These are phyloP conservation scores for Zosterops hypoxanthus DNA, from an alignment of 2,113 vertebrate species.

Conservation along the genomic window DNA sequence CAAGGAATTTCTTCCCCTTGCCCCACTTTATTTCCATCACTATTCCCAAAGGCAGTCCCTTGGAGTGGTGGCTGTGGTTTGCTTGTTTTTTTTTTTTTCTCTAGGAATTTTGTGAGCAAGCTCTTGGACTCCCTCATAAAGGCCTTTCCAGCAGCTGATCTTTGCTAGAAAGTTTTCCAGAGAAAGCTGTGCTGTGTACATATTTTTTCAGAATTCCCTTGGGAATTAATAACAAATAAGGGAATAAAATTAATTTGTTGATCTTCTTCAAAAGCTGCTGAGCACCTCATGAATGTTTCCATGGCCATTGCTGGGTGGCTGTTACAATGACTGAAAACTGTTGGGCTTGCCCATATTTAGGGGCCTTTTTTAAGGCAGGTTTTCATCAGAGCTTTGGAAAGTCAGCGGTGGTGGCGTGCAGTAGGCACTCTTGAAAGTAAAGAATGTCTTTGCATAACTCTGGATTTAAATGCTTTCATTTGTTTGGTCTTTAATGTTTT, in stretches of 20 bases:
- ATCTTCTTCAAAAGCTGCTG: background rate
- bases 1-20: background rate
- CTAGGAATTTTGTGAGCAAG: background rate
- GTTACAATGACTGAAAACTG: background rate
- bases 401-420: fast-evolving
- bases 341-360: background rate
- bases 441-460: background rate
- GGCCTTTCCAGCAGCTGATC: background rate
- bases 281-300: background rate
- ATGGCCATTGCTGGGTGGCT: background rate
- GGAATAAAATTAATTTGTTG: background rate
- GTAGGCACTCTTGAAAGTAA: background rate
- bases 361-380: background rate
- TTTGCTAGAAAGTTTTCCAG: background rate
- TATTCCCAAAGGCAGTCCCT: background rate
- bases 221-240: background rate
- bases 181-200: background rate
- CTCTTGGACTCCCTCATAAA: background rate
- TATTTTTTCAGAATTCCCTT: background rate
- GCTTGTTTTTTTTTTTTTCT: background rate
- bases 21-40: background rate
- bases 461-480: constrained; percentile 10
- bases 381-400: background rate
- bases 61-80: constrained; percentile 5
- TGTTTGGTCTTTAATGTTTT: background rate